These are phyloP conservation scores for Catharus fuscescens DNA, from an alignment of 2,113 vertebrate species.

Conservation along the genomic window DNA sequence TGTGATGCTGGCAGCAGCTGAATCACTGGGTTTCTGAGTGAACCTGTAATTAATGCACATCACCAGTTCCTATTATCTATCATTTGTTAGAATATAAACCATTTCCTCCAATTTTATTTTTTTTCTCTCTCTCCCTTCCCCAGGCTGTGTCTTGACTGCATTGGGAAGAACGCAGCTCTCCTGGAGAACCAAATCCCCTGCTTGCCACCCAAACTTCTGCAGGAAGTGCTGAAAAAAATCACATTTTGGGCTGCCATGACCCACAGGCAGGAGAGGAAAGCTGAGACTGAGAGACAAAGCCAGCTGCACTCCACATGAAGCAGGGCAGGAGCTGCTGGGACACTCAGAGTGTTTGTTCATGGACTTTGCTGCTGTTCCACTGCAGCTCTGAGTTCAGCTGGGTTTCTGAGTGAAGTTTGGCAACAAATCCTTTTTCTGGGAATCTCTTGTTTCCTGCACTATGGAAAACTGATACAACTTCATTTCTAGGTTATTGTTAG, in stretches of 20 bases:
- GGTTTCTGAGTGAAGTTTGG: slow-evolving; percentile 31
- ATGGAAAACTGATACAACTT: background rate
- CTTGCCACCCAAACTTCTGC: slow-evolving; percentile 83
- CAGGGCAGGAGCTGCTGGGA: background rate
- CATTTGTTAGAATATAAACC: background rate
- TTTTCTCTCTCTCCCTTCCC: fast-evolving
- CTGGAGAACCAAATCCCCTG: slow-evolving; percentile 80
- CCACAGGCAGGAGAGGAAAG: slow-evolving; percentile 75
- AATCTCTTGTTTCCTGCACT: background rate
- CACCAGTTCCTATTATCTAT: background rate
- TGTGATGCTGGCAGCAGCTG: too few species aligned
- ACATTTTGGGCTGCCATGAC: slow-evolving; percentile 84
- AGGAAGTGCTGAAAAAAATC: slow-evolving; percentile 83
- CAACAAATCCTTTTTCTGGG: slow-evolving; percentile 6
- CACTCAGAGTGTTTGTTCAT: background rate
- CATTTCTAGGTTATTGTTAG: slow-evolving; percentile 3
- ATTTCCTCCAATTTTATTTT: background rate
- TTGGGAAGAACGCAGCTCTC: slow-evolving; percentile 80
- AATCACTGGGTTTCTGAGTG: background rate
- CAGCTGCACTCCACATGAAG: slow-evolving; percentile 31
- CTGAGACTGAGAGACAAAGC: slow-evolving; percentile 55
- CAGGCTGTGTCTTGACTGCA: slow-evolving; percentile 89
- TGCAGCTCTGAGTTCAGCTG: background rate
- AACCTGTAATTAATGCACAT: background rate
- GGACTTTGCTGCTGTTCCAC: background rate